Conservation (phyloP, 2,797 vertebrate species). For the Acomys russatus region DNA sequence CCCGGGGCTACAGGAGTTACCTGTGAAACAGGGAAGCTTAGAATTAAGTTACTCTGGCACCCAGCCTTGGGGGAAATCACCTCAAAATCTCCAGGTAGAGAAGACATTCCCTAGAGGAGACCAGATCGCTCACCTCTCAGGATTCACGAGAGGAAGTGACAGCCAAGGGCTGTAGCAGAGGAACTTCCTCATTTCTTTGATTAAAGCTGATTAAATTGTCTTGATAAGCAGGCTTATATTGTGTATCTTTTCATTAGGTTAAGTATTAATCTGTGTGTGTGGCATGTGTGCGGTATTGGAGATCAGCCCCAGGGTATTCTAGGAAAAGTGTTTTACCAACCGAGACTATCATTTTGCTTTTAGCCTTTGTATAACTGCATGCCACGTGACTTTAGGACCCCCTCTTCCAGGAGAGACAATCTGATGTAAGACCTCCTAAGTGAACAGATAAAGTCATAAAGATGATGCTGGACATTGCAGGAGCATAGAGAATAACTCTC, state of each 20-base stretch:
- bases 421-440: not conserved
- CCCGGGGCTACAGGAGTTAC: not conserved
- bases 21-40: not conserved
- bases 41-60: not conserved
- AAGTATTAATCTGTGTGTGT: not conserved
- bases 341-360: not conserved
- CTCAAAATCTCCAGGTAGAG: not conserved
- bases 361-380: not conserved
- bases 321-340: not conserved
- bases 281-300: no score
- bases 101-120: not conserved
- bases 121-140: not conserved
- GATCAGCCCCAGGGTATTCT: not conserved
- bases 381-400: not conserved
- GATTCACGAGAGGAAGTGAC: not conserved
- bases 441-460: not conserved
- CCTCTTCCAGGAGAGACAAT: not conserved
- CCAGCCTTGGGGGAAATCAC: not conserved
- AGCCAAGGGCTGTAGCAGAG: not conserved
- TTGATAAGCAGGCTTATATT: not conserved
- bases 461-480: not conserved
- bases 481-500: not conserved
- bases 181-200: conserved; percentile 27
- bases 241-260: conserved; percentile 32
- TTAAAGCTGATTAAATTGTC: conserved; percentile 1